phyloP scores from a whole-genome alignment of 2,888 invertebrate genomes.

The Cantharis rustica region DNA sequence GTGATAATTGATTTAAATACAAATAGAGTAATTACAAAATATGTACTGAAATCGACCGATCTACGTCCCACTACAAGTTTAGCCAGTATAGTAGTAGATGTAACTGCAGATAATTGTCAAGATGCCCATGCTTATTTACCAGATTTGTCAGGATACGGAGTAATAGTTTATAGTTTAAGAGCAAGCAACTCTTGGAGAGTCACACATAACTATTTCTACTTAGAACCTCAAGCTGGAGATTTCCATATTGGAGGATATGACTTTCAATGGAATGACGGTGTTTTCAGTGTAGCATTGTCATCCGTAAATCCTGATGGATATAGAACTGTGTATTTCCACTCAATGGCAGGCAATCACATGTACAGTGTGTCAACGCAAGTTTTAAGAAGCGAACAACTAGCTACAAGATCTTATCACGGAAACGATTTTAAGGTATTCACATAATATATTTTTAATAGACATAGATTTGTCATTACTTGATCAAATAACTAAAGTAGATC shows the following conservation, averaged over 20 bases:
- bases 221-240: conserved; percentile 72
- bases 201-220: conserved; percentile 73
- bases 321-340: conserved; percentile 74
- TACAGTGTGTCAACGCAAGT: conserved; percentile 71
- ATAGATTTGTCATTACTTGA: background rate
- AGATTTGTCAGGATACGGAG: conserved; percentile 66
- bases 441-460: background rate
- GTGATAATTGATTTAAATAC: conserved; percentile 70
- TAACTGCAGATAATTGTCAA: conserved; percentile 61
- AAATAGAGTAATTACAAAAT: conserved; percentile 63
- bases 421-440: conserved; percentile 59
- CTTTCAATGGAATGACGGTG: conserved; percentile 82
- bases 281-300: conserved; percentile 73
- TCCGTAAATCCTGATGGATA: conserved; percentile 59
- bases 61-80: conserved; percentile 59
- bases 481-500: too few relatives aligned
- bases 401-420: conserved; percentile 60
- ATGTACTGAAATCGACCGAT: conserved; percentile 60
- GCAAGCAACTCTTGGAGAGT: conserved; percentile 71
- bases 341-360: conserved; percentile 72
- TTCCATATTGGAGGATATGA: conserved; percentile 68
- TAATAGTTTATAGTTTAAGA: conserved; percentile 65
- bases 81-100: conserved; percentile 73
- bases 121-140: conserved; percentile 75
- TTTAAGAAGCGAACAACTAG: conserved; percentile 60